These are phyloP conservation scores for Cephus nigrinus DNA, from an alignment of 2,888 invertebrate genomes.

Conservation along the genomic window DNA sequence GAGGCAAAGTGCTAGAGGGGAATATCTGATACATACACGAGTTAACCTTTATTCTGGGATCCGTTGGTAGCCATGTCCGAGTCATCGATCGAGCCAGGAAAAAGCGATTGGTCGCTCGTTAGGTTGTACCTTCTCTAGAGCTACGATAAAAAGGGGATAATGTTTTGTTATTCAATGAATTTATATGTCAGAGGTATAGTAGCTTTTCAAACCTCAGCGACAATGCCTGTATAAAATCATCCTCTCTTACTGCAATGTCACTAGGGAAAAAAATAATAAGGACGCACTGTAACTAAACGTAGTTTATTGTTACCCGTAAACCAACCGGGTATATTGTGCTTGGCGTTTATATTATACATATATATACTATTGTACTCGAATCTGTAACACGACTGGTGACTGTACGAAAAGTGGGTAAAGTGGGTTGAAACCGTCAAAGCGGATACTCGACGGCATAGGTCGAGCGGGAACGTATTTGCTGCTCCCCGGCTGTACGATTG, in stretches of 20 bases:
- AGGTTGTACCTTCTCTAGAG: conserved; percentile 25
- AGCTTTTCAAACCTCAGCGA: too few relatives aligned
- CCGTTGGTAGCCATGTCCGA: conserved; percentile 5
- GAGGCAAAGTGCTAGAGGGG: conserved; percentile 9
- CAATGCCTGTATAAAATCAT: too few relatives aligned
- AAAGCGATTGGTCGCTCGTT: conserved; percentile 38
- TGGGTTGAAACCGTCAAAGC: conserved; percentile 35
- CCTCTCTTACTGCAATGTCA: too few relatives aligned
- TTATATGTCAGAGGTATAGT: too few relatives aligned
- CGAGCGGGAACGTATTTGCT: too few relatives aligned
- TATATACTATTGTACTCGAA: neutral
- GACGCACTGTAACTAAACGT: too few relatives aligned
- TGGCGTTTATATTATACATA: neutral
- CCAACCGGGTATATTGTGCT: too few relatives aligned
- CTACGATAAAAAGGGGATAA: neutral
- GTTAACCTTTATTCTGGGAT: neutral
- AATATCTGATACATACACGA: too few relatives aligned
- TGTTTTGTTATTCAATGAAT: too few relatives aligned
- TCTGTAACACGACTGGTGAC: neutral
- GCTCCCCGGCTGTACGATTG: too few relatives aligned
- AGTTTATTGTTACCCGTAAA: too few relatives aligned
- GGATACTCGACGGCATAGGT: conserved; percentile 4
- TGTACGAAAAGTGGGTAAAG: conserved; percentile 20
- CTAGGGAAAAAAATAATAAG: too few relatives aligned
- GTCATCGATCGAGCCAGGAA: conserved; percentile 36